Evolutionary conservation across 2,888 invertebrate genomes (phyloP), one percentile per base, ranked within the genome.

Genomic region (Hemithea aestivaria): DNA sequence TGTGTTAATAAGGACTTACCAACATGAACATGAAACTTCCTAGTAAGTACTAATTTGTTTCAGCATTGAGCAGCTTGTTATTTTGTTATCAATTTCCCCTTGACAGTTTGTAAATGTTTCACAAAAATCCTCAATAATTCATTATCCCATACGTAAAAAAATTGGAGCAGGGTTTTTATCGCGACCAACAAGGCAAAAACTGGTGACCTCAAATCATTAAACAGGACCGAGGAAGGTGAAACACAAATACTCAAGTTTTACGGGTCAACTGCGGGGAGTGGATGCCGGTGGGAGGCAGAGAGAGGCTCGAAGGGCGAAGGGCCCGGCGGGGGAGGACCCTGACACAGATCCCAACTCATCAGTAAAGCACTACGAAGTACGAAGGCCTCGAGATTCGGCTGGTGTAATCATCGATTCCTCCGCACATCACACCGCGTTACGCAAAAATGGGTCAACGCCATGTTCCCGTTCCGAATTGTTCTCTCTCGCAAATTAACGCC

Each of bases 341-440:
- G 87, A 87, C 87, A 85, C 78, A 83, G 83, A 84, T 84, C 78
- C 74, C 62, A 70, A 74, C 74, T 73, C 79, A 80, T 84, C 82
- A 80, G 77, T 68, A 73, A 68, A 75, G 67, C 74, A 66, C 62
- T 52, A 70, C 62, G 66, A 70, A 75, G 80, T 53, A 70, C 62
- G 66, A 70, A 75, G 80, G 72, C 79, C 81, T 78, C 76, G 75
- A 77, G 73, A 80, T 79, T 82, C 73, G 79, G 75, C 65, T 76
- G 73, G 70, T 75, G 71, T 73, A 46, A 77, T 77, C 84, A 84
- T 83, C 75, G 84, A 84, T 83, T 82, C 79, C 71, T 74, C 68
- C 58, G 66, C 72, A 67, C 73, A 74, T 66, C 71, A 73, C 63
- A 62, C 64, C 63, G 66, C 65, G 66, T 71, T 67, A 75, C 74